Evolutionary conservation across 2,888 invertebrate species (phyloP), one percentile per base, ranked within the genome.

Genomic region (Malthinus flaveolus): DNA sequence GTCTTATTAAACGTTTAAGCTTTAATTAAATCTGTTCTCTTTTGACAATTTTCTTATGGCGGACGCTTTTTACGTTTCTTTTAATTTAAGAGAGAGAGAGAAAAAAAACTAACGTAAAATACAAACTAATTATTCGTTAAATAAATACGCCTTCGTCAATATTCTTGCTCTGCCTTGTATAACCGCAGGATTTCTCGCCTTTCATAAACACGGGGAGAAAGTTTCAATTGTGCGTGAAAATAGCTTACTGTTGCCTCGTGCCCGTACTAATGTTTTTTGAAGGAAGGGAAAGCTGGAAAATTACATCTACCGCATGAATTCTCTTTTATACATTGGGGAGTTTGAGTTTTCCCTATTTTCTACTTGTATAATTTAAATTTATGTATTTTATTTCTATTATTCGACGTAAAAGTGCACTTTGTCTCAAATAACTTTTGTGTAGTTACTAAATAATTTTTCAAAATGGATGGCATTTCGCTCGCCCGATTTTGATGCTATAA

Each of bases 111-210:
- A 34, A 35, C 31, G 10, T 35, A 10, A 35, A 35, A 35, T n/a
- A n/a, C 36, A 58, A 58, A 52, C 46, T 53, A 58, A 58, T 58
- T 58, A 58, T 44, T 34, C 45, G 33, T 33, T 12, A 51, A 50
- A 50, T 47, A 55, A 56, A 59, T 56, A 59, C 51, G 47, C 48
- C 51, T 59, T 55, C 59, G 45, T 59, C 59, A 59, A 59, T 56
- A 59, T 54, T 42, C 51, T 33, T 13, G 37, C 42, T 45, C 47
- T 59, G 39, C 55, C 49, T 51, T 33, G 44, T 33, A 39, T 42
- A 23, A 51, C 59, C 56, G 42, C 59, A 59, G 47, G 42, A 39
- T 44, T 23, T 23, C 57, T 33, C 47, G 52, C 51, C 52, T 57
- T 56, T 37, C 37, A 52, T 52, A 57, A 57, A 52, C 57, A 52